phyloP scores from a whole-genome alignment of 2,888 invertebrate genomes.

The Nephrotoma guestfalica region DNA sequence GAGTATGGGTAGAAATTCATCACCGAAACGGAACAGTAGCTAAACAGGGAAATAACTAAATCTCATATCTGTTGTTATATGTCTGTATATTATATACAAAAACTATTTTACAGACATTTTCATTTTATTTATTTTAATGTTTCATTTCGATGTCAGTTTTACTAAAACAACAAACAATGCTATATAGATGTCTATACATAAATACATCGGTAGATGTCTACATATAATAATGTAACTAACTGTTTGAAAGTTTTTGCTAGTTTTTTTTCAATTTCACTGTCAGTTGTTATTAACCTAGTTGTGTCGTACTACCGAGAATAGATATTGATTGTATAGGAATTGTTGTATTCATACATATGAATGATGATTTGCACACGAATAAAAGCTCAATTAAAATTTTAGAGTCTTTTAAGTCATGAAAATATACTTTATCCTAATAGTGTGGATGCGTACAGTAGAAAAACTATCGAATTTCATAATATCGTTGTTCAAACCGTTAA shows the following conservation, averaged over 20 bases:
- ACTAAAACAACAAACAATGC: neutral
- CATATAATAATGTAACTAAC: neutral
- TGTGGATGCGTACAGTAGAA: too few relatives aligned
- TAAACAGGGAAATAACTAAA: neutral
- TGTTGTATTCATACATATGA: neutral
- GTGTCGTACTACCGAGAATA: neutral
- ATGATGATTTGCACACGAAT: neutral
- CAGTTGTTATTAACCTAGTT: neutral
- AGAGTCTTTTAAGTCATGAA: neutral
- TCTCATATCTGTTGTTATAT: neutral
- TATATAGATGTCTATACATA: neutral
- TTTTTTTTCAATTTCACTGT: neutral
- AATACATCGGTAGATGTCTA: neutral
- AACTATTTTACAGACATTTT: neutral
- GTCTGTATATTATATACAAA: neutral
- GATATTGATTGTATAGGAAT: neutral
- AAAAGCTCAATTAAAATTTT: neutral
- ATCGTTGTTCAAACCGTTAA: too few relatives aligned
- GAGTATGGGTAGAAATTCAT: neutral
- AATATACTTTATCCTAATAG: neutral
- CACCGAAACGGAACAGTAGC: neutral
- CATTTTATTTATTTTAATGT: neutral
- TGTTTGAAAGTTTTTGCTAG: neutral
- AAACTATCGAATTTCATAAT: too few relatives aligned
- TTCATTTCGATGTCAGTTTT: neutral